Conservation (phyloP, 2,113 vertebrate genomes). For the Neotoma lepida region DNA sequence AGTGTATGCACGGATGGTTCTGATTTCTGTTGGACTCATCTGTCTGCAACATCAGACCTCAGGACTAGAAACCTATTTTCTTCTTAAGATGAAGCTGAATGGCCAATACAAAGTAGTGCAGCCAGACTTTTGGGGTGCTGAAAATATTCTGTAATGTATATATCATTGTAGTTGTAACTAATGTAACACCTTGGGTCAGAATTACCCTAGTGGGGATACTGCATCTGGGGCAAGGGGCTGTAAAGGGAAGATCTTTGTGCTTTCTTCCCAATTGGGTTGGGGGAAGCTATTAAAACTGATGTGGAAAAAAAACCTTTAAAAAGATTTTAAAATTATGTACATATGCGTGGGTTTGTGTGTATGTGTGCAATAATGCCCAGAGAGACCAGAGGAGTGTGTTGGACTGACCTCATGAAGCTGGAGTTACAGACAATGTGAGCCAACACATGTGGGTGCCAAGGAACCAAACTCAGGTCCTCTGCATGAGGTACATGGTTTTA, state of each 20-base stretch:
- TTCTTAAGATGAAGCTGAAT: neutral
- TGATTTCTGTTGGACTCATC: neutral
- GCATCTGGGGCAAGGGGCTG: rapidly evolving
- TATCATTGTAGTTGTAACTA: neutral
- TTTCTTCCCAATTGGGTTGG: neutral
- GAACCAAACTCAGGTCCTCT: neutral
- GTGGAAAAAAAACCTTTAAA: neutral
- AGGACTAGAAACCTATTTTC: neutral
- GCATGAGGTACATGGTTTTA: neutral
- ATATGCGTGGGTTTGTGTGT: neutral
- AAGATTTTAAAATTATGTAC: neutral
- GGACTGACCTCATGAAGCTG: too few species aligned
- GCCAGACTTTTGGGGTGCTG: neutral
- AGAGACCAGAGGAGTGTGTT: neutral
- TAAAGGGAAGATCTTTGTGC: neutral
- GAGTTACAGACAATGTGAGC: neutral
- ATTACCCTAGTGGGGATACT: neutral
- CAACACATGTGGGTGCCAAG: neutral
- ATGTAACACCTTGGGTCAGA: too few species aligned
- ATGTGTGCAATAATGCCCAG: neutral
- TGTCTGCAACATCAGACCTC: neutral
- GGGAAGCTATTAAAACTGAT: neutral
- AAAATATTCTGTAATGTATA: neutral
- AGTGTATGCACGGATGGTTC: neutral
- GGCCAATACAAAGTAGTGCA: conserved; percentile 17